A percentile compares a stretch with the other conserved stretches of the same genome.
phyloP scores from a whole-genome alignment of 2,797 vertebrate genomes.

The Tapera naevia region DNA sequence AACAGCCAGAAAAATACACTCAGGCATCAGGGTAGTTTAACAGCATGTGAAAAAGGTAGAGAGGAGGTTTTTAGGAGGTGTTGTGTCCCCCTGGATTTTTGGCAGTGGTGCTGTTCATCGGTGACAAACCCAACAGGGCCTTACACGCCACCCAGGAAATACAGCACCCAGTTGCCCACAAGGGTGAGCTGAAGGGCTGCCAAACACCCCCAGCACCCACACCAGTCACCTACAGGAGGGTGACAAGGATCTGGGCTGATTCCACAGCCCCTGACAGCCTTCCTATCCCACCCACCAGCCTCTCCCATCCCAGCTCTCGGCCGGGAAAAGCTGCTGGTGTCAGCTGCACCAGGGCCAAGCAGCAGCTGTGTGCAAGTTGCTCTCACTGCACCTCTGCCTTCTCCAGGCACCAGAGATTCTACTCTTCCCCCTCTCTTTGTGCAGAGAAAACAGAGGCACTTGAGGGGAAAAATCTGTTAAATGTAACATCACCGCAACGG shows the following conservation, averaged over 20 bases:
- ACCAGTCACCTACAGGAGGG: background rate
- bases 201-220: background rate
- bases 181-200: background rate
- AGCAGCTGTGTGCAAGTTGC: background rate
- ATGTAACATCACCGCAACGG: background rate
- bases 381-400: background rate
- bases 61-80: background rate
- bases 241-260: background rate
- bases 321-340: background rate
- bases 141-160: fast-evolving
- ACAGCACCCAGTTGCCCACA: fast-evolving
- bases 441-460: background rate
- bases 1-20: background rate
- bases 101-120: background rate
- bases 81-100: background rate
- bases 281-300: background rate
- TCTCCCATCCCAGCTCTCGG: background rate
- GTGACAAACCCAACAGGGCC: background rate
- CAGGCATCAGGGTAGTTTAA: background rate
- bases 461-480: background rate
- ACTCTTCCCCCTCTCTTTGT: background rate
- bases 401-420: background rate
- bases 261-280: background rate
- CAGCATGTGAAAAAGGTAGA: background rate
- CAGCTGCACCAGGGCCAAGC: background rate